Evolutionary conservation across 1,140 invertebrate species (phyloP), one percentile per base, ranked within the genome.

Genomic region (Ephestia elutella): DNA sequence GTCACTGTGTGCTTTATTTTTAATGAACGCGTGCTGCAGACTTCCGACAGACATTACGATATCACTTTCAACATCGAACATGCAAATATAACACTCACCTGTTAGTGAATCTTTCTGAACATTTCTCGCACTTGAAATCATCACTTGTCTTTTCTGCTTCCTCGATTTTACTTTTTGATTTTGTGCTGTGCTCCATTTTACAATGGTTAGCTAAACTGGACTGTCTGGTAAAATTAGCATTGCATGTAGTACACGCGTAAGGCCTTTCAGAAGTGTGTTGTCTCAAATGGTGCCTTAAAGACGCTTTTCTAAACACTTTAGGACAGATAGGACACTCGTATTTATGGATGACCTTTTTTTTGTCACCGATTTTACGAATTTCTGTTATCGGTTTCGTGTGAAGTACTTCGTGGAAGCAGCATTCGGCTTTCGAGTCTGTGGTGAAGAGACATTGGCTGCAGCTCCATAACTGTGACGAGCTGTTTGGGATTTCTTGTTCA

Each of bases 231-330:
- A 97, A 97, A 35, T 91, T 90, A 0, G 88, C 75, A 0, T 71
- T 71, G 72, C 94, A 95, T 0, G 86, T 81, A 0, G 71, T 59
- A 62, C 94, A 95, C 17, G 90, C 73, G 63, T 91, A 95, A 0
- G 95, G 94, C 63, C 94, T 93, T 73, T 97, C 96, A 17, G 93
- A 92, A 0, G 94, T 95, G 71, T 95, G 95, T 25, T 90, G 90
- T 19, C 92, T 89, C 44, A 95, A 85, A 75, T 96, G 95, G 25
- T 91, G 90, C 1, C 92, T 87, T 11, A 96, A 82, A 0, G 93
- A 92, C 0, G 90, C 79, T 71, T 94, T 95, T 11, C 86, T 90
- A 63, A 96, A 94, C 15, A 90, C 90, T 60, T 93, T 93, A 0
- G 92, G 86, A 62, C 95, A 95, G 0, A 92, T 63, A 0, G 92